These are phyloP conservation scores for Patagioenas fasciata DNA, from an alignment of 2,113 vertebrate species.

Conservation along the genomic window DNA sequence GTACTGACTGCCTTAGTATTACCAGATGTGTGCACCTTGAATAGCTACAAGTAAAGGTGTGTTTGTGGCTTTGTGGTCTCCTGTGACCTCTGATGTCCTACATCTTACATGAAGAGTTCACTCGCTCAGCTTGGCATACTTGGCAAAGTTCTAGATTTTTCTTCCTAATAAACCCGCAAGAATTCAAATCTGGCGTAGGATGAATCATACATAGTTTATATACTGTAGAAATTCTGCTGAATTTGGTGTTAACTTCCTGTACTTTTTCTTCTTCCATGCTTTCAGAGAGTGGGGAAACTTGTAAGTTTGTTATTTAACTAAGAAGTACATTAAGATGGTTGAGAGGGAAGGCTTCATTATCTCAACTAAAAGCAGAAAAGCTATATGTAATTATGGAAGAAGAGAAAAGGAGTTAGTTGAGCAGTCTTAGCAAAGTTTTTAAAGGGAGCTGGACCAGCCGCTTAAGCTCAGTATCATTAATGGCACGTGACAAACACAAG, in stretches of 20 bases:
- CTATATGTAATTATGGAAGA: neutral
- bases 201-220: neutral
- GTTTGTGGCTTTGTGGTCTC: neutral
- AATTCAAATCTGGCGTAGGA: neutral
- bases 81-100: neutral
- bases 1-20: neutral
- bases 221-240: conserved; percentile 35
- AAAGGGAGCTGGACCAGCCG: neutral
- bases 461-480: neutral
- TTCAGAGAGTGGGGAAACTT: conserved; percentile 72
- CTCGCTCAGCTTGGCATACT: neutral
- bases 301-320: conserved; percentile 56
- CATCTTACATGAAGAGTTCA: neutral
- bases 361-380: neutral
- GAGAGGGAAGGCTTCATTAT: conserved; percentile 10
- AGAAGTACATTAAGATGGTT: conserved; percentile 45
- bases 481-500: neutral
- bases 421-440: neutral
- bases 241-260: conserved; percentile 49
- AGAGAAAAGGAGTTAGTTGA: conserved; percentile 1
- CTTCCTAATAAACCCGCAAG: neutral
- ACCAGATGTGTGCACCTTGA: neutral
- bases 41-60: neutral
- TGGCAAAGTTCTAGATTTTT: neutral
- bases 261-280: conserved; percentile 67